phyloP scores from a whole-genome alignment of 2,888 invertebrate species.

The Phragmatobia fuliginosa region DNA sequence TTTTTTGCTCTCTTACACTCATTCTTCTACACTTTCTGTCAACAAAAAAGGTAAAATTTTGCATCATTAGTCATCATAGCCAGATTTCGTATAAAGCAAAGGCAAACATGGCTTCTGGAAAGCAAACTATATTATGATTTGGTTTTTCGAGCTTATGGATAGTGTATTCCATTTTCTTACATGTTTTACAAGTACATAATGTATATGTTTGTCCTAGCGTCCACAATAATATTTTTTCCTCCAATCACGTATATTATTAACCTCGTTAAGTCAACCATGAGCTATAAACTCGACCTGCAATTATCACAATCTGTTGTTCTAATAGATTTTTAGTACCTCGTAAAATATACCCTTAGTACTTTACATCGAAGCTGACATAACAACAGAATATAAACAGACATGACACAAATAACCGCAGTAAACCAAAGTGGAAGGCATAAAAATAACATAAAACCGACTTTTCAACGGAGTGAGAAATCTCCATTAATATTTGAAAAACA shows the following conservation, averaged over 20 bases:
- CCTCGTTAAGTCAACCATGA: not conserved
- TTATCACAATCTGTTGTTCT: constrained; percentile 12
- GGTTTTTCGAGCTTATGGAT: too few relatives aligned
- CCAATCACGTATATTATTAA: not conserved
- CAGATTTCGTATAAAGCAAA: too few relatives aligned
- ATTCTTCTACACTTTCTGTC: too few relatives aligned
- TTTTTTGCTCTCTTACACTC: too few relatives aligned
- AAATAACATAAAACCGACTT: constrained; percentile 42
- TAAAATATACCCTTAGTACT: constrained; percentile 11
- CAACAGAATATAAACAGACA: constrained; percentile 15
- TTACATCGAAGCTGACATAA: constrained; percentile 7
- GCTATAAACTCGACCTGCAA: constrained; percentile 9
- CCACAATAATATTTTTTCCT: not conserved
- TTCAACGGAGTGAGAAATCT: constrained; percentile 36
- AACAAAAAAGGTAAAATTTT: too few relatives aligned
- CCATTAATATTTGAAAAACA: constrained; percentile 47
- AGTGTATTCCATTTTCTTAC: too few relatives aligned
- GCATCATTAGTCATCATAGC: too few relatives aligned
- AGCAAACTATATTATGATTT: not conserved
- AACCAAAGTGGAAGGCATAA: constrained; percentile 32
- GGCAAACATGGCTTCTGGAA: too few relatives aligned
- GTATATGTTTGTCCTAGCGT: too few relatives aligned
- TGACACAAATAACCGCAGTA: constrained; percentile 23
- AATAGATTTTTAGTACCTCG: constrained; percentile 12
- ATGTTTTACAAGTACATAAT: too few relatives aligned